Base-by-base conservation (phyloP, 2,888 invertebrate genomes). In the Saturnia pavonia region DNA sequence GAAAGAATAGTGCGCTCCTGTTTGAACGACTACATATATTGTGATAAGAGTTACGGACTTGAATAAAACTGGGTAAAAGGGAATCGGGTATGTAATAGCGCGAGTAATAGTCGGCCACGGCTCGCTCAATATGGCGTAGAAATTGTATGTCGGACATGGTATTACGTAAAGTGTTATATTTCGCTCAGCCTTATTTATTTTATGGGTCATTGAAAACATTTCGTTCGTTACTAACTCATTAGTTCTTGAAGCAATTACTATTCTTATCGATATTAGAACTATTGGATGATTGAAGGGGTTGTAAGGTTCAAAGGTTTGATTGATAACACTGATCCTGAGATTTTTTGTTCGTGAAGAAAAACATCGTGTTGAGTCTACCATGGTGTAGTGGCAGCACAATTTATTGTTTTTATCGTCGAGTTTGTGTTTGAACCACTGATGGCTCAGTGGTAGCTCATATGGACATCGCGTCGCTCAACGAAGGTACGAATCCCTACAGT, bases 1-100 rank as follows among this genome's bases (percentile, higher is more conserved):
- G 77, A 79, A 77, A 79, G 79, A 82, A 78, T 76, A 69, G 74
- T 76, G 27, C 57, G 57, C 27, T 43, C 63, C 40, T 43, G 42
- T 14, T 22, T 45, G 45, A 70, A 57, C 65, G 57, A 54, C 69
- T 68, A 66, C 22, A 57, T 57, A 57, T 57, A 57, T 57, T 57
- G 57, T 45, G 54, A 76, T 40, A 71, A 76, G 77, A 63, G 72
- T 72, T 65, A 45, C 72, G 80, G 75, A 76, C 76, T 77, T 76
- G 72, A 77, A 80, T 81, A 77, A 80, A 84, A 77, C 74, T 72
- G 71, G 69, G 45, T 69, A 72, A 76, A 72, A 72, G 70, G 51
- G 66, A 65, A 70, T 66, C 60, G 70, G 65, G 57, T 57, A 27
- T 70, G 66, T 70, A 63, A 65, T 51, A 66, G 65, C 63, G 25